A percentile compares a stretch with the other conserved stretches of the same genome.
These are phyloP conservation scores for Schlechtendalia chinensis DNA, from an alignment of 1,140 invertebrate species.

Conservation along the genomic window DNA sequence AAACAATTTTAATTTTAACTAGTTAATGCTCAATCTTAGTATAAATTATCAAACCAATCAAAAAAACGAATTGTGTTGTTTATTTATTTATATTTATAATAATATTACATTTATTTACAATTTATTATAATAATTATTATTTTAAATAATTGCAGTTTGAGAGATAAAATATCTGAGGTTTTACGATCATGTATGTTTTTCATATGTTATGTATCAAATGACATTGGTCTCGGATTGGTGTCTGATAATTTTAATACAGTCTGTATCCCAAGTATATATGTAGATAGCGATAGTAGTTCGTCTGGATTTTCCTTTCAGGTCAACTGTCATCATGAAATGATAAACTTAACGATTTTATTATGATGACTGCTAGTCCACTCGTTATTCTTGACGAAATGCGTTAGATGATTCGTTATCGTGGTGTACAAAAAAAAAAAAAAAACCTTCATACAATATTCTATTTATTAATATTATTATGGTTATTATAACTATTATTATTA, in stretches of 20 bases:
- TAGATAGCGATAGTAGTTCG: neutral
- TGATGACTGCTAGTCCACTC: neutral
- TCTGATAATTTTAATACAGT: neutral
- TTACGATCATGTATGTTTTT: neutral
- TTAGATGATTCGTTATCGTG: neutral
- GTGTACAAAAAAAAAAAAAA: no score
- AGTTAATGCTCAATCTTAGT: no score
- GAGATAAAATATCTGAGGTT: neutral
- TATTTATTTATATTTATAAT: no score
- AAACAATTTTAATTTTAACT: no score
- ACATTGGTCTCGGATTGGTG: neutral
- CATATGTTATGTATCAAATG: neutral
- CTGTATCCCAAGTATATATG: neutral
- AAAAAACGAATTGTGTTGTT: no score
- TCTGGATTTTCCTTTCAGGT: neutral
- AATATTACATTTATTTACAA: no score
- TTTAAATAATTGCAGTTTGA: neutral
- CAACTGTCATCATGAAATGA: neutral
- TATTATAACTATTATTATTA: neutral
- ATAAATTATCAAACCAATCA: no score
- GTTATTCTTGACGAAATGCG: neutral
- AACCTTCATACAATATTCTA: neutral
- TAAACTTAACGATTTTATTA: neutral
- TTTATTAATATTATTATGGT: no score
- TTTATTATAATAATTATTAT: neutral